Evolutionary conservation across 2,113 vertebrate species (phyloP), one percentile per base, ranked within the genome.

Genomic region (Semicossyphus pulcher): DNA sequence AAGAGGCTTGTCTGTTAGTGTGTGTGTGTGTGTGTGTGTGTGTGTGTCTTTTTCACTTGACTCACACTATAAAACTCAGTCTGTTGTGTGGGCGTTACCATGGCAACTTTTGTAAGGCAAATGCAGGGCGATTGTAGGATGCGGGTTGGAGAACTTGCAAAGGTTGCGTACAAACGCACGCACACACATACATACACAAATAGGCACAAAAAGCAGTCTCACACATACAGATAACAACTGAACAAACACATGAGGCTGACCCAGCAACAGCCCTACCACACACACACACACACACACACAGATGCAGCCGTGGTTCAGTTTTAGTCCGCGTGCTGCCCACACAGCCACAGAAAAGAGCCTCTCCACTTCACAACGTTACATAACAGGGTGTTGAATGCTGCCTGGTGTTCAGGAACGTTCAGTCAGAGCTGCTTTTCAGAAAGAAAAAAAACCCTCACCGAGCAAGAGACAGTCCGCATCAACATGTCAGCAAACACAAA

Each of bases 101-200:
- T 91, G 82, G 87, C 52, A 90, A 89, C 91, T 29, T 77, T 84
- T 89, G 41, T 79, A 7, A 85, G 59, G 81, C 78, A 84, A 86
- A 83, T 66, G 36, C 32, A 60, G 78, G 45, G 62, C 34, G 54
- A 67, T 48, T 66, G 81, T 81, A 39, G 73, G 81, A 80, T 81
- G 77, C 72, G 65, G 82, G 83, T 80, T 66, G 76, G n/a, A 51
- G 63, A 81, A 59, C 72, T 51, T 72, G 45, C 58, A 70, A 47
- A 77, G 77, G 70, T 60, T 63, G 12, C 42, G 36, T 52, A 47
- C 57, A 51, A 48, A 44, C 25, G 51, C 59, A 42, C 28, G 21
- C 51, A 58, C 42, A 48, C 18, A 44, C 21, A 47, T 47, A 48
- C 36, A 29, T 28, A 57, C 34, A 11, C 34, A 42, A 2, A 36